Evolutionary conservation across 2,888 invertebrate genomes (phyloP).

Genomic region (Brachyptera risi): DNA sequence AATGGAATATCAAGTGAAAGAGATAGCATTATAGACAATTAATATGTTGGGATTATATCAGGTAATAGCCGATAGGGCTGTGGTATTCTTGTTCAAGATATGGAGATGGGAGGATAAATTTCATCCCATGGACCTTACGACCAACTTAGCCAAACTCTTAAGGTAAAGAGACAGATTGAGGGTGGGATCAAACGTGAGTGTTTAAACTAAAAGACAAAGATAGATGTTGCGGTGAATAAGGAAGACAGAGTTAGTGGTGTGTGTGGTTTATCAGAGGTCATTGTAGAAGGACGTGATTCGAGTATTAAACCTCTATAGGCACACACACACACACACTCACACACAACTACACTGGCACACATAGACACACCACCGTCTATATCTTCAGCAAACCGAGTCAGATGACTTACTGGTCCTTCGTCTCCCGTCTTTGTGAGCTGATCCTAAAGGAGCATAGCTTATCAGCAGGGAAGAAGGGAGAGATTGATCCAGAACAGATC

Average conservation of each 20-base stretch:
- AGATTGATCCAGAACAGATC: slow-evolving; percentile 8
- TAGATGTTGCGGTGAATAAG: neutral
- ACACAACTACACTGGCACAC: too few species aligned
- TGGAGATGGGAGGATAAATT: neutral
- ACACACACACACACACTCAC: too few species aligned
- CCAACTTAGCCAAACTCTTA: slow-evolving; percentile 18
- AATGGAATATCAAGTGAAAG: too few species aligned
- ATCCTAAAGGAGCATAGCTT: neutral
- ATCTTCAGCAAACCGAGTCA: too few species aligned
- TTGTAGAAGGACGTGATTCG: slow-evolving; percentile 13
- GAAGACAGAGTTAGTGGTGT: slow-evolving; percentile 1
- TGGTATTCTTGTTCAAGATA: neutral
- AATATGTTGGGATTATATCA: too few species aligned
- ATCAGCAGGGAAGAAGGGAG: neutral
- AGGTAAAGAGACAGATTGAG: slow-evolving; percentile 20
- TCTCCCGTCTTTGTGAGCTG: neutral
- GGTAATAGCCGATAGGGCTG: too few species aligned
- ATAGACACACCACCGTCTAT: too few species aligned
- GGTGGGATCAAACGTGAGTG: slow-evolving; percentile 11
- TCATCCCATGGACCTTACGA: too few species aligned
- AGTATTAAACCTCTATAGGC: neutral
- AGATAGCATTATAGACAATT: too few species aligned
- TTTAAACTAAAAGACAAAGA: slow-evolving; percentile 16
- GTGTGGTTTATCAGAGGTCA: slow-evolving; percentile 19
- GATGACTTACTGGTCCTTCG: too few species aligned